These are phyloP conservation scores for Hestina assimilis DNA, from an alignment of 1,140 invertebrate genomes.

Conservation along the genomic window DNA sequence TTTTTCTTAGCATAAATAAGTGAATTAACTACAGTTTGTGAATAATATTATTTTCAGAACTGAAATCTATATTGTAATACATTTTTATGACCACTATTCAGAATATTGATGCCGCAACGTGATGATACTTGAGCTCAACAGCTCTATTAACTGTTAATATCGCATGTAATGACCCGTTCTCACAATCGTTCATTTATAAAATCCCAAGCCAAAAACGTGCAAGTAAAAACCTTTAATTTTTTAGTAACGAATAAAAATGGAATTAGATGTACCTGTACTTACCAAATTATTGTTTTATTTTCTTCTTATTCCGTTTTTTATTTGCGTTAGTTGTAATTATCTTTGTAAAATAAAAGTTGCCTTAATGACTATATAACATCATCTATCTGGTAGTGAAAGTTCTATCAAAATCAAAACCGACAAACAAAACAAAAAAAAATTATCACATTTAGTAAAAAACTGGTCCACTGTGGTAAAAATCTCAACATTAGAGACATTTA, in stretches of 20 bases:
- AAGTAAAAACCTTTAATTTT: conserved; percentile 3
- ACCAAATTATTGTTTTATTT: not conserved
- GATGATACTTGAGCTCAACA: conserved; percentile 23
- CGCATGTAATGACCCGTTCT: conserved; percentile 27
- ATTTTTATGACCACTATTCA: conserved; percentile 9
- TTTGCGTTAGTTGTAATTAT: too few relatives aligned
- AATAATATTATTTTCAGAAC: not conserved
- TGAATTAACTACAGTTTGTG: too few relatives aligned
- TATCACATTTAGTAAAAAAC: too few relatives aligned
- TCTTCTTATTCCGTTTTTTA: not conserved
- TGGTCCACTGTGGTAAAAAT: too few relatives aligned
- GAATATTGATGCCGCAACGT: not conserved
- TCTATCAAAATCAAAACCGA: too few relatives aligned
- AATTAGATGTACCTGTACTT: not conserved
- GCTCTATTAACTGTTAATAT: conserved; percentile 30
- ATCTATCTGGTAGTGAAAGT: too few relatives aligned
- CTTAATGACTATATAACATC: too few relatives aligned
- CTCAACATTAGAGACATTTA: too few relatives aligned
- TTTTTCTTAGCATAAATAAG: not conserved
- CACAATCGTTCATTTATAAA: conserved; percentile 29
- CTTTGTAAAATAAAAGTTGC: too few relatives aligned
- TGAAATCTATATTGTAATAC: not conserved
- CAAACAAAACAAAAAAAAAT: too few relatives aligned
- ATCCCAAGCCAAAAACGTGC: not conserved
- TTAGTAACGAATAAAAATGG: not conserved